A percentile compares a stretch with the other conserved stretches of the same genome.
Conservation (phyloP, 2,113 vertebrate species). For the Carassius carassius region DNA sequence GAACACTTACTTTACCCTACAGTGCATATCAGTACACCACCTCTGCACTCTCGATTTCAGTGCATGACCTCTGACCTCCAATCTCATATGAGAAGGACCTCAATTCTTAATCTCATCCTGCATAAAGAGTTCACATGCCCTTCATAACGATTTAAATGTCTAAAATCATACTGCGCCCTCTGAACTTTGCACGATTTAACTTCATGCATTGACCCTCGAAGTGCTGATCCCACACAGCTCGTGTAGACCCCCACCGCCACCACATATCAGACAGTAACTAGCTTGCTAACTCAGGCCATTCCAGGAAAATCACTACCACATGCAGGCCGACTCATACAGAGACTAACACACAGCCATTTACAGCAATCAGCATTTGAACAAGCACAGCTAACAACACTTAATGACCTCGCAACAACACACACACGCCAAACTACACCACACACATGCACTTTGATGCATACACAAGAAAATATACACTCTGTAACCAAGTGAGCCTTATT, state of each 20-base stretch:
- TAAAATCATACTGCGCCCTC: slow-evolving; percentile 33
- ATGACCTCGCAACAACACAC: slow-evolving; percentile 75
- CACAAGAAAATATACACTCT: slow-evolving; percentile 6
- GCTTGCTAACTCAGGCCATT: slow-evolving; percentile 79
- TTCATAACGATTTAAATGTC: slow-evolving; percentile 10
- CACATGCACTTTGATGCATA: slow-evolving; percentile 37
- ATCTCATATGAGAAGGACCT: slow-evolving; percentile 22
- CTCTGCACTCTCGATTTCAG: slow-evolving; percentile 12
- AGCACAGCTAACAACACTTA: slow-evolving; percentile 84
- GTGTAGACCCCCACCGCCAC: slow-evolving; percentile 39
- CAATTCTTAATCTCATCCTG: slow-evolving; percentile 47
- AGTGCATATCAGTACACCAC: background rate
- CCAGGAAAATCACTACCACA: slow-evolving; percentile 97
- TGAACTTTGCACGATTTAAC: slow-evolving; percentile 61
- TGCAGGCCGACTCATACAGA: slow-evolving; percentile 78
- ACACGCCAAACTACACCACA: slow-evolving; percentile 39
- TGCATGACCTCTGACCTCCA: slow-evolving; percentile 62
- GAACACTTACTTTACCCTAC: background rate
- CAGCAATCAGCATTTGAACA: slow-evolving; percentile 95
- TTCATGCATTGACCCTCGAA: slow-evolving; percentile 73
- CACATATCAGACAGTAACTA: slow-evolving; percentile 80
- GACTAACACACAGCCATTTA: slow-evolving; percentile 79
- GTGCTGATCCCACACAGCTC: slow-evolving; percentile 58
- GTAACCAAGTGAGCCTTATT: background rate
- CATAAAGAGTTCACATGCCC: slow-evolving; percentile 43